Evolutionary conservation across 2,888 invertebrate species (phyloP).

Genomic region (Meteorus cinctellus): DNA sequence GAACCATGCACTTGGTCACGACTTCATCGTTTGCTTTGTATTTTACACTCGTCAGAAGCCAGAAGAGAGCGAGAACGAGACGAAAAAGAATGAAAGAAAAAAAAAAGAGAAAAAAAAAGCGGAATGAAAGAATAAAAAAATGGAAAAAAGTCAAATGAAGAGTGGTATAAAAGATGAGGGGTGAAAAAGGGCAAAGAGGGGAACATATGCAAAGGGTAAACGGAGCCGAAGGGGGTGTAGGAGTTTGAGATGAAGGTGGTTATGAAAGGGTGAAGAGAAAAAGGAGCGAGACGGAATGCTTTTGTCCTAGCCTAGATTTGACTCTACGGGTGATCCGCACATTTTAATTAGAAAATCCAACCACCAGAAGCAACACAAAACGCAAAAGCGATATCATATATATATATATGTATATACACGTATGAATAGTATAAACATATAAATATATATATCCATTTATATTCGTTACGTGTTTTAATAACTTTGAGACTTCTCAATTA

Average conservation of each 20-base stretch:
- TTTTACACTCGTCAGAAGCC: slow-evolving; percentile 44
- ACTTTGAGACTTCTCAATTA: neutral
- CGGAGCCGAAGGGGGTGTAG: slow-evolving; percentile 18
- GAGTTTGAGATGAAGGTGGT: slow-evolving; percentile 34
- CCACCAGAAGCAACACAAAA: slow-evolving; percentile 37
- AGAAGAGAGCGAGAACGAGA: slow-evolving; percentile 38
- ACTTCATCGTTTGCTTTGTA: slow-evolving; percentile 63
- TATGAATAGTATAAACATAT: neutral
- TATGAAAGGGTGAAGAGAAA: neutral
- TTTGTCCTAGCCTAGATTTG: slow-evolving; percentile 66
- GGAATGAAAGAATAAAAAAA: slow-evolving; percentile 28
- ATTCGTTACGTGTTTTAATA: neutral
- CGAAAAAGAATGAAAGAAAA: slow-evolving; percentile 45
- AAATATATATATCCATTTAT: neutral
- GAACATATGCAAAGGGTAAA: slow-evolving; percentile 17
- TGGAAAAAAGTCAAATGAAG: slow-evolving; percentile 22
- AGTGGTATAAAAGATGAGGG: slow-evolving; percentile 42
- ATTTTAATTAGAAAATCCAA: slow-evolving; percentile 64
- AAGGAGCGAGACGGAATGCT: slow-evolving; percentile 21
- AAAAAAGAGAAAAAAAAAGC: slow-evolving; percentile 9
- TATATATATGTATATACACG: neutral
- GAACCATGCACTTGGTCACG: slow-evolving; percentile 67
- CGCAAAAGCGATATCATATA: neutral
- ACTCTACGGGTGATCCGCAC: slow-evolving; percentile 59
- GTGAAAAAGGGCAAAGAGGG: slow-evolving; percentile 41